These are phyloP conservation scores for Ciconia nigra DNA, from an alignment of 2,797 vertebrate genomes.

Conservation along the genomic window DNA sequence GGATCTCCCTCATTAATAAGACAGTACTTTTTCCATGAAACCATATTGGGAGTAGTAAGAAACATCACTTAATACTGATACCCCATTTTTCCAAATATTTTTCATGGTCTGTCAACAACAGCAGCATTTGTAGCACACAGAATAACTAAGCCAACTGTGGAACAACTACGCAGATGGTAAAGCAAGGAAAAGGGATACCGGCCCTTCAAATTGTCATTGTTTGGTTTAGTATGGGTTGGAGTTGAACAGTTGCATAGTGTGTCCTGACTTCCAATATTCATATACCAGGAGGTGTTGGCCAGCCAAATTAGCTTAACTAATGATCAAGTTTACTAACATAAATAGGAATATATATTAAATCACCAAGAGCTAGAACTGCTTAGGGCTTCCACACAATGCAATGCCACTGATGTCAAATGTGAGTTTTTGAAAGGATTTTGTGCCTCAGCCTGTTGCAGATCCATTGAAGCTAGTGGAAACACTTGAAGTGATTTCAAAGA, in stretches of 20 bases:
- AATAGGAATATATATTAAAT: neutral
- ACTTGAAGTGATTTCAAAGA: neutral
- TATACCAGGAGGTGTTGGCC: neutral
- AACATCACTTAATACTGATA: neutral
- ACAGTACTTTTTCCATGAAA: neutral
- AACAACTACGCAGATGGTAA: neutral
- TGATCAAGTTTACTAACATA: neutral
- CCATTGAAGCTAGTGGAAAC: neutral
- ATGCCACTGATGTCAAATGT: neutral
- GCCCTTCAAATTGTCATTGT: neutral
- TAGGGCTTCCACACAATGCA: neutral
- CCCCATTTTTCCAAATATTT: neutral
- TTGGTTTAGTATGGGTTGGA: neutral
- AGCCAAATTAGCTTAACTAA: neutral
- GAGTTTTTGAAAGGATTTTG: neutral
- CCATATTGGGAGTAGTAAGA: neutral
- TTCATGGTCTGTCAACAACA: neutral
- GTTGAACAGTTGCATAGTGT: neutral
- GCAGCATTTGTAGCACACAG: neutral
- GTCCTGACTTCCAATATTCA: neutral
- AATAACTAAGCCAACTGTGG: neutral
- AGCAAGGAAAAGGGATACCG: neutral
- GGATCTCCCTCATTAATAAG: neutral
- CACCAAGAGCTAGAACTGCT: neutral
- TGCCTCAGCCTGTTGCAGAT: neutral